A percentile compares a stretch with the other conserved stretches of the same genome.
Evolutionary conservation across 2,888 invertebrate species (phyloP).

Genomic region (Leuctra nigra): DNA sequence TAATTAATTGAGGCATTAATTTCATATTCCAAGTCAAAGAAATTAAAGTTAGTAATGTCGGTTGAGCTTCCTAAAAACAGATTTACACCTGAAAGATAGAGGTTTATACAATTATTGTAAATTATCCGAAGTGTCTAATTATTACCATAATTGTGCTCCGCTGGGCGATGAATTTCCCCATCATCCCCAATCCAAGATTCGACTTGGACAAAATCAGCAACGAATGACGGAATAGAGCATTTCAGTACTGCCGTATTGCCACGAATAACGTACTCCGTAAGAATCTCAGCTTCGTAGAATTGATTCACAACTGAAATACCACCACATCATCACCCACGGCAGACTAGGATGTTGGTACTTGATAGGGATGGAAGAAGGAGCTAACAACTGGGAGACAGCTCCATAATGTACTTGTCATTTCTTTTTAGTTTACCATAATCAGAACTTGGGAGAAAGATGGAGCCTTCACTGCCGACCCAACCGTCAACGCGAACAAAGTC

Average conservation of each 20-base stretch:
- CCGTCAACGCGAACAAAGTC: slow-evolving; percentile 87
- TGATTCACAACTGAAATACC: slow-evolving; percentile 59
- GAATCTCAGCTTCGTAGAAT: slow-evolving; percentile 63
- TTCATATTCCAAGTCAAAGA: too few relatives aligned
- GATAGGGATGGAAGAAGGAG: slow-evolving; percentile 1
- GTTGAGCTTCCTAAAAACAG: too few relatives aligned
- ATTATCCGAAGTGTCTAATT: too few relatives aligned
- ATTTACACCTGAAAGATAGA: too few relatives aligned
- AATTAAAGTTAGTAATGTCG: too few relatives aligned
- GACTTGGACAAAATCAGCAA: slow-evolving; percentile 64
- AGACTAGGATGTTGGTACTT: too few relatives aligned
- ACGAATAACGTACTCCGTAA: slow-evolving; percentile 65
- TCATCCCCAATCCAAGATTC: slow-evolving; percentile 56
- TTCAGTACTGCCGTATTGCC: slow-evolving; percentile 66
- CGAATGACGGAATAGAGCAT: slow-evolving; percentile 68
- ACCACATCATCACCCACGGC: too few relatives aligned
- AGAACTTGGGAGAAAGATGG: slow-evolving; percentile 61
- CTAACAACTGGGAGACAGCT: too few relatives aligned
- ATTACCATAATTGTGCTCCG: slow-evolving; percentile 27
- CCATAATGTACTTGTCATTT: too few relatives aligned
- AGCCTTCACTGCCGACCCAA: slow-evolving; percentile 59
- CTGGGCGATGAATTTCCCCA: slow-evolving; percentile 24
- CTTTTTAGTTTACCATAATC: slow-evolving; percentile 60
- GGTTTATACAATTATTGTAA: too few relatives aligned
- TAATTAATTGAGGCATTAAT: too few relatives aligned